Base-by-base conservation (phyloP, 2,888 invertebrate genomes). In the Gastrophysa polygoni region DNA sequence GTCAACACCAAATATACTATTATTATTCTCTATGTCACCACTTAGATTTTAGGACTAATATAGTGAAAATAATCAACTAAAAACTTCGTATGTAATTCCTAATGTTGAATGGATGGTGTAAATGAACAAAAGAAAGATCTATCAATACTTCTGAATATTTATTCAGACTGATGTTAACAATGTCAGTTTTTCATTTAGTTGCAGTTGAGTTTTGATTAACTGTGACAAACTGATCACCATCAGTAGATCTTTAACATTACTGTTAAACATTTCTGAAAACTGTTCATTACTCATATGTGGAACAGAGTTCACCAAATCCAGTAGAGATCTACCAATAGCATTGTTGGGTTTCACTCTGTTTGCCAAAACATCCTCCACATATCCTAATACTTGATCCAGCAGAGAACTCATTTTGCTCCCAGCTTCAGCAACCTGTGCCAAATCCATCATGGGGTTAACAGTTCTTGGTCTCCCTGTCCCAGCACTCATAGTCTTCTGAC, bases 191-290 rank as follows among this genome's bases (percentile, higher is more conserved):
- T 99, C 98, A 82, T 98, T 97, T 57, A 99, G 86, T 77, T 95
- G 93, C 74, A 98, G 86, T 82, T 99, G 98, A 1, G 98, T 96
- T 83, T 96, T 95, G 76, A 96, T 95, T 63, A 99, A 86, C 78
- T 98, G 97, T 11, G 98, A 94, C 63, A 99, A 86, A 47, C 98
- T 97, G 73, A 96, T 91, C 44, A 95, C 96, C 98, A 99, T 98
- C 75, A 98, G 85, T 73, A 98, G 87, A 85, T 98, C 98, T 83
- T 98, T 97, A 80, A 98, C 93, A 77, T 95, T 95, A 72, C 95
- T 91, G 79, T 97, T 97, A 80, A 98, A 91, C 90, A 98, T 95
- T 73, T 93, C 91, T 38, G 95, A 94, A 82, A 98, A 95, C 78
- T 95, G 91, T 77, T 95, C 94, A 57, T 88, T 86, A 20, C 89